These are phyloP conservation scores for Drosophila hawaiiensis DNA, from an alignment of 2,888 invertebrate genomes.

Conservation along the genomic window DNA sequence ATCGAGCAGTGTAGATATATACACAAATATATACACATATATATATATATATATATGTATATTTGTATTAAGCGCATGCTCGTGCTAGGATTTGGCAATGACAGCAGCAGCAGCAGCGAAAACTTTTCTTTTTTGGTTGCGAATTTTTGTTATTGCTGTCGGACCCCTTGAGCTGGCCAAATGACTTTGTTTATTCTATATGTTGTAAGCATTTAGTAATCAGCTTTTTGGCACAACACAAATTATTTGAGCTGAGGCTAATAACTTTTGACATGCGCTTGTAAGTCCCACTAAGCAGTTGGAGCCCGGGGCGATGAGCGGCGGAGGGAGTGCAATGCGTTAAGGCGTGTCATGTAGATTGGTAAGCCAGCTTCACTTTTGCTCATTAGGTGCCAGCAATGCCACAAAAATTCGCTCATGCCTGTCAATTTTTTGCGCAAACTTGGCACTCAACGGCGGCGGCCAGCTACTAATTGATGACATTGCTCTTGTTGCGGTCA, in stretches of 20 bases:
- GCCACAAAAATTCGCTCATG: slow-evolving; percentile 40
- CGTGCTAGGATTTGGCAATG: slow-evolving; percentile 76
- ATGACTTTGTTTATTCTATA: slow-evolving; percentile 74
- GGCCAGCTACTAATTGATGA: slow-evolving; percentile 75
- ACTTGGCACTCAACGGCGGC: slow-evolving; percentile 62
- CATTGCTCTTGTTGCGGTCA: slow-evolving; percentile 41
- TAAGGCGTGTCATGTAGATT: slow-evolving; percentile 45
- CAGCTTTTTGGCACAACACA: slow-evolving; percentile 75
- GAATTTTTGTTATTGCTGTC: slow-evolving; percentile 59
- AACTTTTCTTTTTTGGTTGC: slow-evolving; percentile 61
- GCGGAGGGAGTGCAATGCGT: slow-evolving; percentile 1
- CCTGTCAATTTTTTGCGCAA: slow-evolving; percentile 76
- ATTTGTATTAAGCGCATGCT: slow-evolving; percentile 40
- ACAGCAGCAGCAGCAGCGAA: slow-evolving; percentile 26
- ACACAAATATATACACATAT: background rate
- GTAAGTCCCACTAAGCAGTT: slow-evolving; percentile 63
- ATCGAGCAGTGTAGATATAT: slow-evolving; percentile 27
- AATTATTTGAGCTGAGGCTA: slow-evolving; percentile 72
- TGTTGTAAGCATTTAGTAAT: slow-evolving; percentile 73
- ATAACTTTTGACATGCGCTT: slow-evolving; percentile 80
- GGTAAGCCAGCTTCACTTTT: slow-evolving; percentile 45
- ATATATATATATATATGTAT: background rate
- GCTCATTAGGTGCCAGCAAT: slow-evolving; percentile 69
- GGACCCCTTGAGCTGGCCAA: slow-evolving; percentile 52
- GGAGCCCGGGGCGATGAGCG: background rate